phyloP scores from a whole-genome alignment of 2,888 invertebrate species.

The Hoplodrina blanda region DNA sequence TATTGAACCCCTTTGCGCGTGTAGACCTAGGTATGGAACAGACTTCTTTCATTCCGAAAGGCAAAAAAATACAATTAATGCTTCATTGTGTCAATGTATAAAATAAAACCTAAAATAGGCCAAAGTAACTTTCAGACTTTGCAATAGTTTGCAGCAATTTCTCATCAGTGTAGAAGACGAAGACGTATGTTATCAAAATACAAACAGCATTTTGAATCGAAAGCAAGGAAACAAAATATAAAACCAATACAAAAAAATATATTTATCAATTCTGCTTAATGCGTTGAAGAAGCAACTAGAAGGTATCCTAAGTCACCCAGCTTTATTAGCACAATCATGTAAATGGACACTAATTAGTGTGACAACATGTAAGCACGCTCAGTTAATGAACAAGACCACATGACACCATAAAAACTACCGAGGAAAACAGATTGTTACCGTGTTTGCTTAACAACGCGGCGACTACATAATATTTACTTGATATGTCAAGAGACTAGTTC shows the following conservation, averaged over 20 bases:
- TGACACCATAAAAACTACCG: slow-evolving; percentile 10
- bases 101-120: no score
- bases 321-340: slow-evolving; percentile 12
- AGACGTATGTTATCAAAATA: no score
- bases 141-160: no score
- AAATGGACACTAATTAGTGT: slow-evolving; percentile 31
- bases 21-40: neutral
- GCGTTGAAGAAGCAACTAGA: neutral
- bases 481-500: slow-evolving; percentile 1
- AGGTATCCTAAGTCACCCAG: neutral
- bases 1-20: neutral
- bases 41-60: neutral
- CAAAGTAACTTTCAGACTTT: no score
- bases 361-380: neutral
- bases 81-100: no score
- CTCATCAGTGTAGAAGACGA: no score
- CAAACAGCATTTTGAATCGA: no score
- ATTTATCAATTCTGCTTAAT: neutral
- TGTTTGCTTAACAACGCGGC: slow-evolving; percentile 16
- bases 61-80: neutral
- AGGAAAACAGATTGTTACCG: slow-evolving; percentile 14
- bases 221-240: neutral
- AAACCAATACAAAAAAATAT: neutral
- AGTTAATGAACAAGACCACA: slow-evolving; percentile 6
- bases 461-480: slow-evolving; percentile 21